Conservation (phyloP, 2,888 invertebrate species). For the Diogma glabrata region DNA sequence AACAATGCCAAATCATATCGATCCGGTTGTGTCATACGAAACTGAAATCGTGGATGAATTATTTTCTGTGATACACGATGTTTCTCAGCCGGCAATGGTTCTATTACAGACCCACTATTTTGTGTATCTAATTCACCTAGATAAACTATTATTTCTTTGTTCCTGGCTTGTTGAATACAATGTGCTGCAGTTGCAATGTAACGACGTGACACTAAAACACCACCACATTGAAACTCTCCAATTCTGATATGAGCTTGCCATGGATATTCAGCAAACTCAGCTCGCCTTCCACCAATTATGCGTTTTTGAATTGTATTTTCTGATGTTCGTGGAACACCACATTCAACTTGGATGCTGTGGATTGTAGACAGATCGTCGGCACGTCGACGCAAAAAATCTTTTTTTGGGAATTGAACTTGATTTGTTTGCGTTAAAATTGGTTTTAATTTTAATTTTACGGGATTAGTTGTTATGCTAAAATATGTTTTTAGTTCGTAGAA, state of each 20-base stretch:
- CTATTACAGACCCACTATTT: constrained; percentile 48
- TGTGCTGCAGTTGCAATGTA: constrained; percentile 74
- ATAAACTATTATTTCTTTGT: constrained; percentile 63
- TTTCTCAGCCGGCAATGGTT: constrained; percentile 52
- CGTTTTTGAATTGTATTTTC: constrained; percentile 52
- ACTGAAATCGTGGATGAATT: constrained; percentile 70
- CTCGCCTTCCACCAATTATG: constrained; percentile 71
- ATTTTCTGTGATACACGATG: constrained; percentile 60
- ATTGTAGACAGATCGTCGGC: constrained; percentile 26
- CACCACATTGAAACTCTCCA: constrained; percentile 71
- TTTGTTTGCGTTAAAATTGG: constrained; percentile 10
- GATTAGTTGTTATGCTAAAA: constrained; percentile 21
- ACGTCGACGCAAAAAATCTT: constrained; percentile 31
- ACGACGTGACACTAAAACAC: constrained; percentile 62
- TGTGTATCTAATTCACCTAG: constrained; percentile 72
- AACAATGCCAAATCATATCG: constrained; percentile 68
- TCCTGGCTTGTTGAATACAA: constrained; percentile 63
- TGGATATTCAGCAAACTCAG: constrained; percentile 61
- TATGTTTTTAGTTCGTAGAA: no score
- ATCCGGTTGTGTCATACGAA: constrained; percentile 71
- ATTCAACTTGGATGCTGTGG: constrained; percentile 41
- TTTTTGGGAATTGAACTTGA: constrained; percentile 24
- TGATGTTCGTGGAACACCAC: constrained; percentile 50
- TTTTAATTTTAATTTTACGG: constrained; percentile 23
- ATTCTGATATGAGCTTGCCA: constrained; percentile 82